These are phyloP conservation scores for Scleropages formosus DNA, from an alignment of 2,797 vertebrate species.

Conservation along the genomic window DNA sequence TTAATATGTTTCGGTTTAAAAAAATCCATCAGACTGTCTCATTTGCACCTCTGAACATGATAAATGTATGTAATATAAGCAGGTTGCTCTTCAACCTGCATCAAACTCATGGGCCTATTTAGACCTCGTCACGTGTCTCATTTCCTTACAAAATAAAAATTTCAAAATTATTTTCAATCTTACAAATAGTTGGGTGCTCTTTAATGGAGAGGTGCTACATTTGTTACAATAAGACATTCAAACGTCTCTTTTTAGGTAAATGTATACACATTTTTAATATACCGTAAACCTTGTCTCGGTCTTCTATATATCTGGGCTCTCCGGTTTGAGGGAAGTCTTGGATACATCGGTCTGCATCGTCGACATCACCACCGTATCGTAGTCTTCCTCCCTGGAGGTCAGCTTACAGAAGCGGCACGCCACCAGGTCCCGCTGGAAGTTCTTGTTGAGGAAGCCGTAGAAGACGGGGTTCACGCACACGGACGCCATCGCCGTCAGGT, in stretches of 20 bases:
- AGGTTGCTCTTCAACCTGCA: no score
- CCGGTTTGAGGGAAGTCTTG: conserved; percentile 77
- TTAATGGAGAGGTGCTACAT: no score
- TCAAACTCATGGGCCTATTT: no score
- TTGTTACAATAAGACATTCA: conserved; percentile 22
- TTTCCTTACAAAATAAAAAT: no score
- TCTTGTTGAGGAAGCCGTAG: conserved; percentile 84
- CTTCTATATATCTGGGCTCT: conserved; percentile 51
- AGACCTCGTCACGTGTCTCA: no score
- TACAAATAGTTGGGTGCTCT: no score
- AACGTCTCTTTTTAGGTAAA: neutral
- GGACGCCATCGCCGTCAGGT: conserved; percentile 82
- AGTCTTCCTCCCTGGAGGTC: conserved; percentile 74
- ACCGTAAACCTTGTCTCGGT: neutral
- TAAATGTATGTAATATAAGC: no score
- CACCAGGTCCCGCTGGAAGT: conserved; percentile 80
- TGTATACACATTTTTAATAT: no score
- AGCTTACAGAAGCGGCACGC: conserved; percentile 79
- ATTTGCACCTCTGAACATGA: no score
- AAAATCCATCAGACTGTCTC: no score
- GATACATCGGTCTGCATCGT: conserved; percentile 83
- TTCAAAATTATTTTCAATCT: no score
- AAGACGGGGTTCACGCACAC: conserved; percentile 83
- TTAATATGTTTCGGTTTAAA: no score
- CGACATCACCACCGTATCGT: conserved; percentile 85